phyloP scores from a whole-genome alignment of 2,888 invertebrate species.

The Augiades crinisus region DNA sequence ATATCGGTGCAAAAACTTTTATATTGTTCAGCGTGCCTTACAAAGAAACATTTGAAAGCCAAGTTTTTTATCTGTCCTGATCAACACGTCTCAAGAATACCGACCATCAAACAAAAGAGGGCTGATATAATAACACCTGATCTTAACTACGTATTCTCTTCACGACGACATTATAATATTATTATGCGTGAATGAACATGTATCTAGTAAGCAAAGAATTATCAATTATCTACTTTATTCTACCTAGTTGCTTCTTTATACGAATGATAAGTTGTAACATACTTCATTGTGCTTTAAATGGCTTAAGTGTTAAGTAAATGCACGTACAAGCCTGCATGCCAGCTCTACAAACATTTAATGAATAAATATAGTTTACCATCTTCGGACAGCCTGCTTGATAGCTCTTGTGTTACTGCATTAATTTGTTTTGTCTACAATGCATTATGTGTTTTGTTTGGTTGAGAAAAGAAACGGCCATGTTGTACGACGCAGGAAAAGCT shows the following conservation, averaged over 20 bases:
- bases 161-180: constrained; percentile 34
- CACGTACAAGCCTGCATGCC: not conserved
- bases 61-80: constrained; percentile 34
- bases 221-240: constrained; percentile 25
- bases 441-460: too few species aligned
- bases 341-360: constrained; percentile 21
- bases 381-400: not conserved
- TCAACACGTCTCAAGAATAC: constrained; percentile 34
- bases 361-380: constrained; percentile 16
- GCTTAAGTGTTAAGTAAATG: constrained; percentile 18
- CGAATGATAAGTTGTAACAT: constrained; percentile 11
- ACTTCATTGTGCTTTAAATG: constrained; percentile 20
- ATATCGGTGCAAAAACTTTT: constrained; percentile 2
- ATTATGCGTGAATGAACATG: constrained; percentile 35
- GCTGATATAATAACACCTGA: constrained; percentile 30
- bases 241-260: constrained; percentile 7
- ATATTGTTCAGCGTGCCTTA: not conserved
- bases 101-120: constrained; percentile 25
- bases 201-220: constrained; percentile 17
- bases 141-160: constrained; percentile 30
- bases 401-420: not conserved
- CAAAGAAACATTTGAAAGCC: not conserved
- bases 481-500: too few species aligned
- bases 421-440: not conserved
- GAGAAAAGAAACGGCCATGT: not conserved